A percentile compares a stretch with the other conserved stretches of the same genome.
These are phyloP conservation scores for Coenonympha arcania DNA, from an alignment of 2,888 invertebrate species.

Conservation along the genomic window DNA sequence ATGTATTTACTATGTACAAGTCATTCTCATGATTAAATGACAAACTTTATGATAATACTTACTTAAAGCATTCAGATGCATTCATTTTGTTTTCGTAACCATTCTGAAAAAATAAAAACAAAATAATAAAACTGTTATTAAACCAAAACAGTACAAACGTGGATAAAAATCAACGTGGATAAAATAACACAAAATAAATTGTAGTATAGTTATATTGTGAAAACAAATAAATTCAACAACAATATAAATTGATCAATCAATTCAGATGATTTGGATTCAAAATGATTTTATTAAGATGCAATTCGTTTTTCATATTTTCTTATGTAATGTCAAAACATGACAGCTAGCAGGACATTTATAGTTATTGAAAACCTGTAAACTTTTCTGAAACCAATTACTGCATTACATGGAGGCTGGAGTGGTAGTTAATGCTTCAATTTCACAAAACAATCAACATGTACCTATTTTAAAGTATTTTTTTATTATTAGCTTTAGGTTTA, in stretches of 20 bases:
- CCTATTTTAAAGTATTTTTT: too few species aligned
- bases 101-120: constrained; percentile 49
- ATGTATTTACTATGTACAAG: too few species aligned
- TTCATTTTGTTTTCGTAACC: constrained; percentile 70
- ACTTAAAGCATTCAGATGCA: constrained; percentile 68
- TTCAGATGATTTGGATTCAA: background rate
- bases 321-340: background rate
- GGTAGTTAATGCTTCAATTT: too few species aligned
- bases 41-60: constrained; percentile 32
- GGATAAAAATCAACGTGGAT: too few species aligned
- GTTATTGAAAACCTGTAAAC: background rate
- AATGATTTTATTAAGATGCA: background rate
- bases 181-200: background rate
- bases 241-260: too few species aligned
- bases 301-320: background rate
- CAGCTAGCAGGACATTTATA: background rate
- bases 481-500: too few species aligned
- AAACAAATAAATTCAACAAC: too few species aligned
- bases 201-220: background rate
- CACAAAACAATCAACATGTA: too few species aligned
- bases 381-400: background rate
- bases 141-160: too few species aligned
- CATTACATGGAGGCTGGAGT: background rate
- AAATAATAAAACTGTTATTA: background rate
- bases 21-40: too few species aligned